These are phyloP conservation scores for Brachymystax lenok DNA, from an alignment of 2,797 vertebrate species.

Conservation along the genomic window DNA sequence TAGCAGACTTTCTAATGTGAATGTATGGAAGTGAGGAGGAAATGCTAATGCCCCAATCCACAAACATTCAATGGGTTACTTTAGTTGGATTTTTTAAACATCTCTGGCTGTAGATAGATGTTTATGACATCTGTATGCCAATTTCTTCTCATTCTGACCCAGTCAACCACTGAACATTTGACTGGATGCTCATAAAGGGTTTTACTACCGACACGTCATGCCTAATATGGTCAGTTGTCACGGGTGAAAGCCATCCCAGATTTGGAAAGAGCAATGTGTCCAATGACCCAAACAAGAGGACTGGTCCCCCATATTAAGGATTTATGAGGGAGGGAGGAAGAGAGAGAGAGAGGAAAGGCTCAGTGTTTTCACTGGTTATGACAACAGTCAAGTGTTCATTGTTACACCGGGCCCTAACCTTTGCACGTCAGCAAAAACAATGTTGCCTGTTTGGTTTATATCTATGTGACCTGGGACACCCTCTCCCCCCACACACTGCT, in stretches of 20 bases:
- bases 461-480: slow-evolving; percentile 26
- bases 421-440: slow-evolving; percentile 59
- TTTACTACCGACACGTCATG: slow-evolving; percentile 44
- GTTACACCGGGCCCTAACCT: slow-evolving; percentile 47
- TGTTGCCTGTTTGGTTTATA: slow-evolving; percentile 50
- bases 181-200: slow-evolving; percentile 45
- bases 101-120: slow-evolving; percentile 40
- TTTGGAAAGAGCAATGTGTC: not conserved
- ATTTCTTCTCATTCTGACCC: slow-evolving; percentile 23
- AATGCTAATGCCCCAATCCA: too few species aligned
- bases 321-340: not conserved
- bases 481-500: slow-evolving; percentile 3
- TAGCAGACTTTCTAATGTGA: too few species aligned
- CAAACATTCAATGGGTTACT: too few species aligned
- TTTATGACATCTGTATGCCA: slow-evolving; percentile 40
- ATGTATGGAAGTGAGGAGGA: too few species aligned
- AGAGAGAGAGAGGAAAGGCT: not conserved
- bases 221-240: slow-evolving; percentile 2
- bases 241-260: not conserved
- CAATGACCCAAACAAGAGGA: slow-evolving; percentile 1
- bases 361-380: slow-evolving; percentile 64
- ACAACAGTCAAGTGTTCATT: slow-evolving; percentile 62
- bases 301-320: not conserved
- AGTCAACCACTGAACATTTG: slow-evolving; percentile 37
- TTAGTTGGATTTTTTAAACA: slow-evolving; percentile 5